Conservation (phyloP, 2,888 invertebrate species). For the Empis stercorea region DNA sequence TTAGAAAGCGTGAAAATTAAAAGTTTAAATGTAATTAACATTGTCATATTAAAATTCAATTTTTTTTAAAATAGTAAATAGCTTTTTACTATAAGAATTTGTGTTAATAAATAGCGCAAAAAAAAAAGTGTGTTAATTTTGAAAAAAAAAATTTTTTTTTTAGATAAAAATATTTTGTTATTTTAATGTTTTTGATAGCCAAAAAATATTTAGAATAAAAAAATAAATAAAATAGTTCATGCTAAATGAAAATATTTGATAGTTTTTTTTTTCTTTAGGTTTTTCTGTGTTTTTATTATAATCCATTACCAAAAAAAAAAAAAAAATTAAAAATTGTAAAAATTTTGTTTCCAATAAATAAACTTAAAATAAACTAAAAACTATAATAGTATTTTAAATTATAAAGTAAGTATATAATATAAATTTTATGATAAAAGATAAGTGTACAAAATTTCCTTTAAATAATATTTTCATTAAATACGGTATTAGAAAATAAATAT, state of each 20-base stretch:
- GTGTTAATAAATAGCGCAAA: constrained; percentile 10
- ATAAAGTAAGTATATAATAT: too few relatives aligned
- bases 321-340: too few relatives aligned
- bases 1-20: not conserved
- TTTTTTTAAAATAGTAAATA: constrained; percentile 6
- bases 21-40: not conserved
- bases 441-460: too few relatives aligned
- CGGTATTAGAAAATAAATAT: too few relatives aligned
- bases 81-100: constrained; percentile 14
- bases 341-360: too few relatives aligned
- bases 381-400: too few relatives aligned
- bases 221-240: constrained; percentile 15
- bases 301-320: constrained; percentile 5
- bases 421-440: too few relatives aligned
- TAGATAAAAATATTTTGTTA: constrained; percentile 2
- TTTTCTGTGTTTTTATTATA: constrained; percentile 10
- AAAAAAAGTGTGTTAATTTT: constrained; percentile 5
- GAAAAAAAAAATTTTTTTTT: not conserved
- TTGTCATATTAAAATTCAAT: too few relatives aligned
- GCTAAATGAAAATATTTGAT: not conserved
- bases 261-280: constrained; percentile 11
- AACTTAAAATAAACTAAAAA: too few relatives aligned
- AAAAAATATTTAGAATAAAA: constrained; percentile 14
- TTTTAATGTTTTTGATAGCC: constrained; percentile 3
- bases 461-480: too few relatives aligned